Conservation (phyloP, 2,113 vertebrate genomes). For the Chamaea fasciata region DNA sequence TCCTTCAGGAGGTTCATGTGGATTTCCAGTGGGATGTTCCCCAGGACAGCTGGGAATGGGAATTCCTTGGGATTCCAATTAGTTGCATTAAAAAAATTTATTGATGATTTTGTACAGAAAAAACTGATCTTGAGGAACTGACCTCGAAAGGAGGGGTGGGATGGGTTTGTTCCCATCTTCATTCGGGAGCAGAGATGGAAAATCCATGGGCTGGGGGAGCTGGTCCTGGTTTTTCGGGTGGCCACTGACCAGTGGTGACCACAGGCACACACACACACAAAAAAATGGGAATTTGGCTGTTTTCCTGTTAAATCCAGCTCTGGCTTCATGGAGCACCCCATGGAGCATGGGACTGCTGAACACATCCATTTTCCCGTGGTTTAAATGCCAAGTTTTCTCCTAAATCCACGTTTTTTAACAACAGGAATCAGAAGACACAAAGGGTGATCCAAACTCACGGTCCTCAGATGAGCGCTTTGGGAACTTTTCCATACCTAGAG, state of each 20-base stretch:
- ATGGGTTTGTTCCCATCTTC: not conserved
- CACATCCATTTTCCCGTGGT: accelerated
- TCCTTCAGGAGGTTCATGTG: accelerated
- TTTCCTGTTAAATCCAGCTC: not conserved
- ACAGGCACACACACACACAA: not conserved
- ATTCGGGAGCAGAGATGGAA: not conserved
- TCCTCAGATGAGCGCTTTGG: not conserved
- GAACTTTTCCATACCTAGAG: not conserved
- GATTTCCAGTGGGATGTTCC: not conserved
- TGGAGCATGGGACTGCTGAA: not conserved
- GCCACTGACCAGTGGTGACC: not conserved
- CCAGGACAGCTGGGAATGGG: not conserved
- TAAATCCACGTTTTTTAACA: not conserved
- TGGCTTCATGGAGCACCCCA: not conserved
- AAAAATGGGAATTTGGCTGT: not conserved
- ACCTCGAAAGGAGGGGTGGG: not conserved
- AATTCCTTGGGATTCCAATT: not conserved
- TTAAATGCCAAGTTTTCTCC: not conserved
- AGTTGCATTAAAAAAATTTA: not conserved
- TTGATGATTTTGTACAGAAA: not conserved
- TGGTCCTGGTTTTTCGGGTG: not conserved
- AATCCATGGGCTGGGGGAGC: not conserved
- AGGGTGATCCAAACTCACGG: not conserved
- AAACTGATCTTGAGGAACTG: not conserved
- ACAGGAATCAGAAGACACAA: accelerated